A percentile compares a stretch with the other conserved stretches of the same genome.
Evolutionary conservation across 2,888 invertebrate species (phyloP).

Genomic region (Platycheirus rosarum): DNA sequence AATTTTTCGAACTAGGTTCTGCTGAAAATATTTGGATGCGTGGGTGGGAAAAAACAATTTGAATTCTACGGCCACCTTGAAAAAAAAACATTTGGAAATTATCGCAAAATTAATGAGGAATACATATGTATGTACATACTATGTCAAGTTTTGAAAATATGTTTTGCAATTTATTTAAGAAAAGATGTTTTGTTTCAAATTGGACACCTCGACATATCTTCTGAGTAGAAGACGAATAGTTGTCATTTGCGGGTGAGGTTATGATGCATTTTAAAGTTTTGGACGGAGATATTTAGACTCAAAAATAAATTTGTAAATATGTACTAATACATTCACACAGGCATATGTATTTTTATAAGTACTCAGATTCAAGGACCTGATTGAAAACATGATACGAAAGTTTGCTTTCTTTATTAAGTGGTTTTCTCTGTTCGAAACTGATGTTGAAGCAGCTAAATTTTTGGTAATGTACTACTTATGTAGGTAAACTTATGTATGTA

Average conservation of each 20-base stretch:
- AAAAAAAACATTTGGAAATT: conserved; percentile 36
- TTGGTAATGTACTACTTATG: too few relatives aligned
- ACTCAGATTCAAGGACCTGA: too few relatives aligned
- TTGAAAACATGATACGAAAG: too few relatives aligned
- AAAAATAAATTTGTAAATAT: too few relatives aligned
- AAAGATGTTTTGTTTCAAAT: conserved; percentile 10
- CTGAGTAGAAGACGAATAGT: background rate
- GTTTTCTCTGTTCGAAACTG: too few relatives aligned
- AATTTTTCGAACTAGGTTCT: conserved; percentile 10
- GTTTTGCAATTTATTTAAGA: background rate
- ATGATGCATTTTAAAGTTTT: too few relatives aligned
- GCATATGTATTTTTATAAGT: too few relatives aligned
- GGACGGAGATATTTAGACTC: too few relatives aligned
- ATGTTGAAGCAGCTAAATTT: too few relatives aligned
- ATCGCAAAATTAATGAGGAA: conserved; percentile 39
- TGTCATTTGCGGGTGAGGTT: background rate
- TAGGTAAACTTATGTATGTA: too few relatives aligned
- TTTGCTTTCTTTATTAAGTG: too few relatives aligned
- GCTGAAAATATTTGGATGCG: conserved; percentile 16
- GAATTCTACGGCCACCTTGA: conserved; percentile 51
- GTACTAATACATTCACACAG: too few relatives aligned
- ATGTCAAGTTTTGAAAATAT: conserved; percentile 24
- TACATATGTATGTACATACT: background rate
- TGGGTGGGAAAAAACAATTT: background rate
- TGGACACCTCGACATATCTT: background rate